Conservation (phyloP, 2,113 vertebrate genomes). For the Odocoileus hemionus region DNA sequence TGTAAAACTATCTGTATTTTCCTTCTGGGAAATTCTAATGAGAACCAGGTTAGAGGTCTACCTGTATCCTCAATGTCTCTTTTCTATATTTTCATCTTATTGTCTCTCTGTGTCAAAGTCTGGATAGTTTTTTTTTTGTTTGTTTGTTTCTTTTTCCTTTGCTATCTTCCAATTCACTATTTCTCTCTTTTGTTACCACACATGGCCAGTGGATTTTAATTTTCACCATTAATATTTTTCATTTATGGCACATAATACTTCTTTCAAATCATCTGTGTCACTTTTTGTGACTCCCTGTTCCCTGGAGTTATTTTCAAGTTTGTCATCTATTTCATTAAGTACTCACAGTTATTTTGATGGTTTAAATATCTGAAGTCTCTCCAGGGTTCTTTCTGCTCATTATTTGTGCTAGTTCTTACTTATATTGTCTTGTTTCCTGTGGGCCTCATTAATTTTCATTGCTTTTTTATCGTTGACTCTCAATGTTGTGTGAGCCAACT, state of each 20-base stretch:
- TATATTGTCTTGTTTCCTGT: background rate
- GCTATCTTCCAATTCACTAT: background rate
- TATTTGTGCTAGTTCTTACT: background rate
- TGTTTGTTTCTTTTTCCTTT: background rate
- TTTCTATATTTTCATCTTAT: background rate
- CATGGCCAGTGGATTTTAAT: background rate
- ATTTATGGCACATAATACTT: background rate
- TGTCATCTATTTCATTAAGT: background rate
- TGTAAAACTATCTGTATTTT: background rate
- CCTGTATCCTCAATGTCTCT: background rate
- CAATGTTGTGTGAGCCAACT: background rate
- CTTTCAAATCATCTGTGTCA: background rate
- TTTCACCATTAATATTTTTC: background rate
- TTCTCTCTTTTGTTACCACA: background rate
- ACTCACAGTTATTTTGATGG: background rate
- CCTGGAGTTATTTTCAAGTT: background rate
- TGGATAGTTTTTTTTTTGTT: background rate
- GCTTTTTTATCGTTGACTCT: background rate
- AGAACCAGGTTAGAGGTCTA: background rate
- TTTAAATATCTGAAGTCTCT: background rate
- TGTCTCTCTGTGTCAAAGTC: background rate
- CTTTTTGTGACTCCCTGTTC: background rate
- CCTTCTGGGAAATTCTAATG: background rate
- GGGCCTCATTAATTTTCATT: background rate
- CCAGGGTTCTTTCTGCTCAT: background rate